Percentiles rank a stretch among this genome's conserved stretches.
Evolutionary conservation across 2,888 invertebrate species (phyloP).

Genomic region (Ephialtes manifestator): DNA sequence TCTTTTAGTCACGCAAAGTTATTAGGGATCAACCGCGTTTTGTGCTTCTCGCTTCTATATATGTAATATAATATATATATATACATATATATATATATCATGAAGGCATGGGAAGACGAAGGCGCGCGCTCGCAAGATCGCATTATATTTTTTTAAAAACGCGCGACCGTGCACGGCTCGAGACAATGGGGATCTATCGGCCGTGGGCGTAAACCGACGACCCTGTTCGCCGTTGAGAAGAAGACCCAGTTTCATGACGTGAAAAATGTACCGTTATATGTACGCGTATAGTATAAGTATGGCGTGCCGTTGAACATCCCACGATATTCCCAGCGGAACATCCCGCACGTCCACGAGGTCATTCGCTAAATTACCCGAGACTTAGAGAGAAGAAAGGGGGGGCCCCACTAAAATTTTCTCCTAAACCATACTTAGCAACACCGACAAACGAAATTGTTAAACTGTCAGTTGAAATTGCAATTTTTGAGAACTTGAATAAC

Average conservation of each 20-base stretch:
- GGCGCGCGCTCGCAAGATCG: slow-evolving; percentile 56
- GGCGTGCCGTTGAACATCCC: slow-evolving; percentile 46
- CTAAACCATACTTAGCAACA: slow-evolving; percentile 21
- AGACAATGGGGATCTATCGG: slow-evolving; percentile 70
- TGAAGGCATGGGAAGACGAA: slow-evolving; percentile 62
- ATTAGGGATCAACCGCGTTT: slow-evolving; percentile 67
- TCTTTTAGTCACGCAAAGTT: slow-evolving; percentile 69
- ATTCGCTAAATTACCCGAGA: slow-evolving; percentile 70
- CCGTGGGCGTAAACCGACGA: slow-evolving; percentile 68
- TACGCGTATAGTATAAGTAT: slow-evolving; percentile 45
- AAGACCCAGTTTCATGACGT: slow-evolving; percentile 70
- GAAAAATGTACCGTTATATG: slow-evolving; percentile 68
- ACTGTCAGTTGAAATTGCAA: neutral
- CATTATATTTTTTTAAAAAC: slow-evolving; percentile 40
- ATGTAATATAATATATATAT: no score
- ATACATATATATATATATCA: slow-evolving; percentile 25
- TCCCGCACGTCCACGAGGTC: slow-evolving; percentile 59
- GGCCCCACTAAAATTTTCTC: slow-evolving; percentile 21
- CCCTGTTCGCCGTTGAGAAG: slow-evolving; percentile 65
- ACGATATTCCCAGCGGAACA: slow-evolving; percentile 52
- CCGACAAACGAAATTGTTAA: neutral
- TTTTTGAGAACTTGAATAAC: neutral
- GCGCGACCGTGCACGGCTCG: slow-evolving; percentile 58
- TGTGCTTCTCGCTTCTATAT: slow-evolving; percentile 58
- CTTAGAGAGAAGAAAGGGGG: slow-evolving; percentile 8